Evolutionary conservation across 2,888 invertebrate species (phyloP).

Genomic region (Celastrina argiolus): DNA sequence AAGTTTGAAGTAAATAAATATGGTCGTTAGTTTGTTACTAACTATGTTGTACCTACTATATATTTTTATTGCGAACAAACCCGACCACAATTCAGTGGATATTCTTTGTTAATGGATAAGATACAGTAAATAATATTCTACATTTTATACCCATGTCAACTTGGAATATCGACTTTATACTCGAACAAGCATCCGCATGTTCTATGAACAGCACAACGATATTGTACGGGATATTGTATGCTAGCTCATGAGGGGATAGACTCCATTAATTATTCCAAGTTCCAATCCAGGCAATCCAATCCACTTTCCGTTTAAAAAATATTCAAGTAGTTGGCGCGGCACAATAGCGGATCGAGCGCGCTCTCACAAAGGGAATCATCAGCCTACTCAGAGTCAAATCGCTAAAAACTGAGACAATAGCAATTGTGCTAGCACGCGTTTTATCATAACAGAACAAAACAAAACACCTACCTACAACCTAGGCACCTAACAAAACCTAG

Average conservation of each 20-base stretch:
- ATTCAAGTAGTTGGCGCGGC: slow-evolving; percentile 15
- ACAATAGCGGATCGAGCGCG: slow-evolving; percentile 21
- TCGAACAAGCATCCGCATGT: not conserved
- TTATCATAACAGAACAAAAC: slow-evolving; percentile 48
- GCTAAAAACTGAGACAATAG: slow-evolving; percentile 38
- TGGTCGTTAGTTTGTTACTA: too few species aligned
- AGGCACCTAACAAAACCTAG: slow-evolving; percentile 61
- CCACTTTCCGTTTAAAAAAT: slow-evolving; percentile 5
- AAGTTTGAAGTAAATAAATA: too few species aligned
- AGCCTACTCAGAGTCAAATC: slow-evolving; percentile 28
- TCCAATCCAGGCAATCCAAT: slow-evolving; percentile 2
- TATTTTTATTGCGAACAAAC: too few species aligned
- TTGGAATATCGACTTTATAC: not conserved
- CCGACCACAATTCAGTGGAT: too few species aligned
- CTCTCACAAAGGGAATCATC: slow-evolving; percentile 23
- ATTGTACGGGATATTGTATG: not conserved
- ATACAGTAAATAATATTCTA: too few species aligned
- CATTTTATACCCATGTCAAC: not conserved
- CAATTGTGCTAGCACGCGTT: slow-evolving; percentile 39
- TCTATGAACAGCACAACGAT: not conserved
- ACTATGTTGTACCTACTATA: too few species aligned
- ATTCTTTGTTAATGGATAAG: too few species aligned
- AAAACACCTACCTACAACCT: slow-evolving; percentile 39
- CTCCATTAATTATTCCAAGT: slow-evolving; percentile 9
- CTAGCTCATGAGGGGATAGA: not conserved